Evolutionary conservation across 1,140 invertebrate species (phyloP), one percentile per base, ranked within the genome.

Genomic region (Drosophila grimshawi): DNA sequence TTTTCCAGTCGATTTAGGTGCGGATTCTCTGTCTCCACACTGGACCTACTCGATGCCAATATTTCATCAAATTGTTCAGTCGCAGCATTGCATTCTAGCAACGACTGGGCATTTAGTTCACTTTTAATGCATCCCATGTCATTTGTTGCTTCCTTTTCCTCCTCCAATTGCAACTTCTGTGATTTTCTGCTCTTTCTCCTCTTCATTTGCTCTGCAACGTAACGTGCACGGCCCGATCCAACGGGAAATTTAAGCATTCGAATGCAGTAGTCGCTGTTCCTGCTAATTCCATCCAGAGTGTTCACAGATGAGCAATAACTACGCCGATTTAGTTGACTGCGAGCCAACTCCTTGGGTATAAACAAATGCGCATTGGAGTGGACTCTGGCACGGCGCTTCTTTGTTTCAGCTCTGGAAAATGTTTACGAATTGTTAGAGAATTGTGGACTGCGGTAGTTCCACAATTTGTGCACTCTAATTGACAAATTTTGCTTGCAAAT

Each of bases 241-340:
- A 89, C 74, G 0, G 77, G 80, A 76, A 78, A 88, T 29, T 71
- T 88, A 0, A 88, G 57, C 85, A 88, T 88, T 2, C 83, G 67
- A 4, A 73, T 68, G 46, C 73, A 55, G 29, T 77, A 65, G 2
- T 86, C 83, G 5, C 33, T 30, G 27, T 71, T 60, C n/a, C 49
- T 56, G 29, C 57, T 35, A 19, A 60, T 66, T 33, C 30, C 72
- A 30, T 76, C 77, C n/a, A 67, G 6, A 1, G 46, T 48, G 33
- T 45, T 78, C 0, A 61, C 11, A 1, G 37, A 3, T 8, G 48
- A 33, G 4, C 27, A 51, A 7, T 57, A 52, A 10, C 51, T 68
- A 1, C 76, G 68, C 53, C 55, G 62, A 6, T 68, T 65, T 29
- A 88, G 30, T 35, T 88, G 72, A 33, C 80, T 66, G 1, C 85